Evolutionary conservation across 2,888 invertebrate genomes (phyloP).

Genomic region (Molorchus minor): DNA sequence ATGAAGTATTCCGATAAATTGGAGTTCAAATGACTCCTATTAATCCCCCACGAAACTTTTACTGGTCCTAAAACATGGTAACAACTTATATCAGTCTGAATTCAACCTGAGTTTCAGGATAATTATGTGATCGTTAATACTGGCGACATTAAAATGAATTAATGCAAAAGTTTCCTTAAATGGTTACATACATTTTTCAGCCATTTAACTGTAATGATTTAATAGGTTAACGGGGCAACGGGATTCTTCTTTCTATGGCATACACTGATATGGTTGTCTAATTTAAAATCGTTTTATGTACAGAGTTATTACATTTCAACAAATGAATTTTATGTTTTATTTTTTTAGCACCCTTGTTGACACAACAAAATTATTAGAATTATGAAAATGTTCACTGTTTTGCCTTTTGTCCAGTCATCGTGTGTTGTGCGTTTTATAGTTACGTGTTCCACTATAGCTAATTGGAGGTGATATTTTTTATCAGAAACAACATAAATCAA

Average conservation of each 20-base stretch:
- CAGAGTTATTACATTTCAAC: constrained; percentile 23
- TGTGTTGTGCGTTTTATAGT: constrained; percentile 6
- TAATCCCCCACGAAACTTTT: constrained; percentile 2
- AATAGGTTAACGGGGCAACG: background rate
- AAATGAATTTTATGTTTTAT: constrained; percentile 14
- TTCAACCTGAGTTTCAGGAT: background rate
- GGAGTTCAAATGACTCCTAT: constrained; percentile 1
- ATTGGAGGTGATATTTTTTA: too few species aligned
- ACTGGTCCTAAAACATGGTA: background rate
- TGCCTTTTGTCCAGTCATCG: background rate
- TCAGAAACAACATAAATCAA: too few species aligned
- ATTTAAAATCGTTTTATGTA: constrained; percentile 29
- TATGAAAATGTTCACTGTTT: constrained; percentile 3
- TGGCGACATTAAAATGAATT: constrained; percentile 1
- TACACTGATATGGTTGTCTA: constrained; percentile 38
- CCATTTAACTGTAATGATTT: constrained; percentile 21
- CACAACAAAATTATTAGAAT: constrained; percentile 15
- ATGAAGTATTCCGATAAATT: constrained; percentile 8
- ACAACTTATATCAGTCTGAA: background rate
- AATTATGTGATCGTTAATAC: constrained; percentile 1
- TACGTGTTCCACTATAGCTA: too few species aligned
- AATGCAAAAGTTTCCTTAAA: constrained; percentile 25
- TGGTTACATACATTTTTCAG: constrained; percentile 13
- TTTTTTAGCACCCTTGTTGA: constrained; percentile 26
- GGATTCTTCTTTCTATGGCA: too few species aligned